Base-by-base conservation (phyloP, 2,113 vertebrate species). In the Physeter macrocephalus region DNA sequence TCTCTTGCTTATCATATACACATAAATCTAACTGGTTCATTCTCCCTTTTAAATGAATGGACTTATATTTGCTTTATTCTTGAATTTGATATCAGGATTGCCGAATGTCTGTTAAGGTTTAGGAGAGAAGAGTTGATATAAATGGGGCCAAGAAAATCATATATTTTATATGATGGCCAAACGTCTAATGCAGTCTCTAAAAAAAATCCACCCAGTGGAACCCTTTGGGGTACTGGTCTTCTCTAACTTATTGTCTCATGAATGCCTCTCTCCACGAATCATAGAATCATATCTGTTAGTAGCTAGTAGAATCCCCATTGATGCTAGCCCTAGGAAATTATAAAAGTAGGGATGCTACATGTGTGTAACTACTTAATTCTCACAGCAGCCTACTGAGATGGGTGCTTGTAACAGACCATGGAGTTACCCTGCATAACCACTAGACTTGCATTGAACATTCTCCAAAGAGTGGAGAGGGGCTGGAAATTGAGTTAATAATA, bases 31-130 rank as follows among this genome's bases (percentile, higher is more conserved):
- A 54, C 39, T 52, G 39, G 25, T 34, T 96, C 25, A 11, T 86
- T 87, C 74, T 93, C 74, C 66, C 7, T 64, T 90, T 82, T 88
- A 46, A 87, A 67, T 61, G 66, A 86, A 59, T 17, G 11, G 23
- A n/a, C 31, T 81, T 15, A 43, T 69, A 21, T 52, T 84, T 84
- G n/a, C 41, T 96, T 96, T 88, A 46, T 90, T 94, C 82, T 85
- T 90, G 8, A 93, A 59, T 39, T 71, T 93, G 41, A 66, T 90
- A 41, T 34, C 43, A 86, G 36, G 71, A 84, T 69, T 49, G 69
- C 46, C 95, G 74, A 86, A 84, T 4, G 17, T 88, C 91, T 90
- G 8, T 29, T 72, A 20, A 71, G 43, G 52, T 8, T 71, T 49
- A 59, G 20, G 52, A 62, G 34, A 78, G 18, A 1, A 66, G 69